Evolutionary conservation across 2,888 invertebrate genomes (phyloP), one percentile per base, ranked within the genome.

Genomic region (Ennomos quercinarius): DNA sequence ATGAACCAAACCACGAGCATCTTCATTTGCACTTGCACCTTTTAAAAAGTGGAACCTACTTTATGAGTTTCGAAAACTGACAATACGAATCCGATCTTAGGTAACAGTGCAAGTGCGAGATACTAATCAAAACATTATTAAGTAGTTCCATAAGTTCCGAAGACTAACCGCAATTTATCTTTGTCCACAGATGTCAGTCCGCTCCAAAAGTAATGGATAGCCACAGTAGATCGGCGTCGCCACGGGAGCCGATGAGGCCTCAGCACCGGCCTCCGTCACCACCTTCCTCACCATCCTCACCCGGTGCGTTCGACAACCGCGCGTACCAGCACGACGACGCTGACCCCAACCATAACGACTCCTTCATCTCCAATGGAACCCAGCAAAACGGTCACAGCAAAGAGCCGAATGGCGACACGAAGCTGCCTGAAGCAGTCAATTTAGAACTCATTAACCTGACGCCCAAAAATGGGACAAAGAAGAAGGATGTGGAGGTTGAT

Each of bases 391-490:
- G 90, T 9, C 89, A 90, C 77, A 86, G 60, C 55, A 61, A 61
- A 61, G 60, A 89, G 62, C 86, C 83, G 1, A 90, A 91, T 58
- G 89, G 88, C 11, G 90, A 93, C 63, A 87, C 86, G 0, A 93
- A 91, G 74, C 86, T 89, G 1, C 68, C 85, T 34, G 96, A 96
- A 92, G 96, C 96, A 38, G 96, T 96, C 63, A 97, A 96, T 83
- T 87, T 96, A 73, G 97, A 97, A 82, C 92, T 97, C 74, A 95
- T 96, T 64, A 96, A 96, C 77, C 93, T 96, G 88, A 95, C 93
- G 27, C 91, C 93, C 47, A 88, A 94, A 68, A 94, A 94, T 69
- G 94, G 94, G 8, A 93, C 93, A 1, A 94, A 94, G 71, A 95
- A 95, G 83, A 95, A 95, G 80, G 95, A 95, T 58, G 94, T 94